phyloP scores from a whole-genome alignment of 2,888 invertebrate genomes.

The Trypoxylon attenuatum region DNA sequence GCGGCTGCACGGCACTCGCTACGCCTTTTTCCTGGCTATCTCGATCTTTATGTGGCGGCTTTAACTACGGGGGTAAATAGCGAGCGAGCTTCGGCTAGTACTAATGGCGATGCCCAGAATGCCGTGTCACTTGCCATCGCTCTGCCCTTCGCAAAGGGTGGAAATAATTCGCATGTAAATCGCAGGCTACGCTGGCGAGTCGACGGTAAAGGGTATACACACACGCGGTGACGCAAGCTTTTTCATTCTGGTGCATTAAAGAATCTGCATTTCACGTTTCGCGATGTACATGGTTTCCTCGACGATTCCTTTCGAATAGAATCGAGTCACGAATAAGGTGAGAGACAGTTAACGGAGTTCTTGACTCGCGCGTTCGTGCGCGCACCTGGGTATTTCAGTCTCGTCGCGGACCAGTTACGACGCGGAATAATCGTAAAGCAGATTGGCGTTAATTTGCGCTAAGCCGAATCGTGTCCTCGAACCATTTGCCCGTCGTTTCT shows the following conservation, averaged over 20 bases:
- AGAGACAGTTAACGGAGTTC: neutral
- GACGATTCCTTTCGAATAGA: neutral
- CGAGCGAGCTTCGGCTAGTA: slow-evolving; percentile 39
- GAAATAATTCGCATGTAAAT: slow-evolving; percentile 54
- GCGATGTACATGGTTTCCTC: slow-evolving; percentile 2
- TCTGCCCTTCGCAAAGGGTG: slow-evolving; percentile 30
- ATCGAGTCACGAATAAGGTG: slow-evolving; percentile 21
- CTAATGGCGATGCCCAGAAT: slow-evolving; percentile 47
- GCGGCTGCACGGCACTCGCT: too few species aligned
- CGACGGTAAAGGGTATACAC: slow-evolving; percentile 1
- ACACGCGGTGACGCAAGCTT: neutral
- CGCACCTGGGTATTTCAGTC: neutral
- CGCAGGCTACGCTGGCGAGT: slow-evolving; percentile 39
- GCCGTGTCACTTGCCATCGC: slow-evolving; percentile 43
- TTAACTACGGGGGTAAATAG: slow-evolving; percentile 60
- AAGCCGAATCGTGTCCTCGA: neutral
- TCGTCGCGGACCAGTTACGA: neutral
- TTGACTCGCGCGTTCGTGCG: too few species aligned
- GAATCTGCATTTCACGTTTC: slow-evolving; percentile 1
- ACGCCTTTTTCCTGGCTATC: slow-evolving; percentile 49
- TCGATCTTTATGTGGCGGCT: slow-evolving; percentile 64
- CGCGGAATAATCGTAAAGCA: neutral
- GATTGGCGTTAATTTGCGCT: neutral
- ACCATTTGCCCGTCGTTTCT: slow-evolving; percentile 9
- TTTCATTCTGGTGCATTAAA: too few species aligned